These are phyloP conservation scores for Pangasius larnaudii DNA, from an alignment of 2,797 vertebrate genomes.

Conservation along the genomic window DNA sequence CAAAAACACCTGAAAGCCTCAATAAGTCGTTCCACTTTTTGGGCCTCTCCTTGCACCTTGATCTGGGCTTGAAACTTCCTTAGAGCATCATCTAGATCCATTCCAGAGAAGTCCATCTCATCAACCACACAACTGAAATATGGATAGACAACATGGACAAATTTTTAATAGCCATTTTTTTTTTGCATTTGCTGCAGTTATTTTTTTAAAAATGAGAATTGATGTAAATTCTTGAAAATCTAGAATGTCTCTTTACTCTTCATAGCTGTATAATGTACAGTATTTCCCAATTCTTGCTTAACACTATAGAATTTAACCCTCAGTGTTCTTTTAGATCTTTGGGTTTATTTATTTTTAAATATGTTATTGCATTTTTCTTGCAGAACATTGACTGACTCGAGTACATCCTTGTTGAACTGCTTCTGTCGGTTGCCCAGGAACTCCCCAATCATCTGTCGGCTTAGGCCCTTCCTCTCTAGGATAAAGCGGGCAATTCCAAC, in stretches of 20 bases:
- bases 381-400: slow-evolving; percentile 80
- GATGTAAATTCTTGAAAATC: neutral
- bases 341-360: neutral
- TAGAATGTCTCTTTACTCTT: neutral
- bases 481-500: slow-evolving; percentile 94
- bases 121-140: slow-evolving; percentile 87
- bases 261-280: neutral
- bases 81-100: slow-evolving; percentile 93
- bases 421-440: slow-evolving; percentile 92
- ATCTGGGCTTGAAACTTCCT: slow-evolving; percentile 97
- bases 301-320: neutral
- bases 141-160: neutral
- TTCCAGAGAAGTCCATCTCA: slow-evolving; percentile 95
- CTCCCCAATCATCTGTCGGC: slow-evolving; percentile 94
- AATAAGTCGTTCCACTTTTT: slow-evolving; percentile 92
- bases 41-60: slow-evolving; percentile 93
- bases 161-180: too few species aligned
- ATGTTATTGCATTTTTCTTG: neutral
- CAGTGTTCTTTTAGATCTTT: neutral
- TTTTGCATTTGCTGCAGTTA: neutral
- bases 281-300: neutral
- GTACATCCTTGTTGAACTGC: slow-evolving; percentile 93
- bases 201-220: neutral
- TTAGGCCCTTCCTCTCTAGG: slow-evolving; percentile 93
- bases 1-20: slow-evolving; percentile 85